Percentiles rank a stretch among this genome's conserved stretches.
phyloP scores from a whole-genome alignment of 2,888 invertebrate genomes.

The Nephrotoma guestfalica region DNA sequence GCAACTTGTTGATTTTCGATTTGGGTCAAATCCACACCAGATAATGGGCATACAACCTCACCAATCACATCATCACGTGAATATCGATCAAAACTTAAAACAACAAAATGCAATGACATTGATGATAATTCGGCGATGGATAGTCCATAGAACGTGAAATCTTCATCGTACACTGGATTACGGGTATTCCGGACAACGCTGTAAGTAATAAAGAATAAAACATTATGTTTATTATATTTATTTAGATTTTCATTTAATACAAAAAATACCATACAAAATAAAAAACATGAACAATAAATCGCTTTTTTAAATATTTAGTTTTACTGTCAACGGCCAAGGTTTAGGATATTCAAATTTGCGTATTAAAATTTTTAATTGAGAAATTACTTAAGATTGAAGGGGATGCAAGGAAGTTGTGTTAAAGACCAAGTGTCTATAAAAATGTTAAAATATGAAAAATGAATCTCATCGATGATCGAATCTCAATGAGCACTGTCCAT shows the following conservation, averaged over 20 bases:
- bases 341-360: too few relatives aligned
- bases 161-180: slow-evolving; percentile 95
- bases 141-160: slow-evolving; percentile 96
- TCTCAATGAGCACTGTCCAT: too few relatives aligned
- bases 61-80: slow-evolving; percentile 98
- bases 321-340: too few relatives aligned
- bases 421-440: too few relatives aligned
- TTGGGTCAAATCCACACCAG: slow-evolving; percentile 46
- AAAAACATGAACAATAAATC: background rate
- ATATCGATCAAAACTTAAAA: slow-evolving; percentile 91
- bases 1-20: slow-evolving; percentile 67
- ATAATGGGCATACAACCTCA: slow-evolving; percentile 80
- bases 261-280: background rate
- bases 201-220: slow-evolving; percentile 10
- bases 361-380: too few relatives aligned
- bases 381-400: too few relatives aligned
- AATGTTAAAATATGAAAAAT: too few relatives aligned
- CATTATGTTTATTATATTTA: background rate
- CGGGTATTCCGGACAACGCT: slow-evolving; percentile 89
- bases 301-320: too few relatives aligned
- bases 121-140: slow-evolving; percentile 70
- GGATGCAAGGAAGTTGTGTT: too few relatives aligned
- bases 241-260: background rate
- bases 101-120: slow-evolving; percentile 87
- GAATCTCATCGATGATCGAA: too few relatives aligned